A percentile compares a stretch with the other conserved stretches of the same genome.
Evolutionary conservation across 2,888 invertebrate genomes (phyloP).

Genomic region (Tiliacea aurago): DNA sequence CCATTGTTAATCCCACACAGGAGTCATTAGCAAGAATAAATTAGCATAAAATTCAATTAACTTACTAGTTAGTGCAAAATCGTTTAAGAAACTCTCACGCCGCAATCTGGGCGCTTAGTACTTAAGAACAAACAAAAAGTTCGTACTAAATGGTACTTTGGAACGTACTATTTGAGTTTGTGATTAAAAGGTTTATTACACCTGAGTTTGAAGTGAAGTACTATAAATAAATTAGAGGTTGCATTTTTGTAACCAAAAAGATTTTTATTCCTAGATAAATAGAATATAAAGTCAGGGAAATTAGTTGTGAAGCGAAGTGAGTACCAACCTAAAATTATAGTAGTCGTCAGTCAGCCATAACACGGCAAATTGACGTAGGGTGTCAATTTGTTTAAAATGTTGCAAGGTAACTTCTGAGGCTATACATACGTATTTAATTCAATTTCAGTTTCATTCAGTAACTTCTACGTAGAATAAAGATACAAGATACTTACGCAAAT

Average conservation of each 20-base stretch:
- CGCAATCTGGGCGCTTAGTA: slow-evolving; percentile 33
- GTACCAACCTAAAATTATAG: background rate
- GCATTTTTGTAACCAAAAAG: background rate
- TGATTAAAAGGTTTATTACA: slow-evolving; percentile 57
- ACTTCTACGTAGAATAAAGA: background rate
- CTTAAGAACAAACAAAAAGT: slow-evolving; percentile 45
- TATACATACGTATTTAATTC: background rate
- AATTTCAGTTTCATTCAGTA: no score
- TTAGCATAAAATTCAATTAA: slow-evolving; percentile 80
- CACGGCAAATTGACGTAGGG: background rate
- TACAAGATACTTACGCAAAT: background rate
- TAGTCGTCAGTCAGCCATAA: background rate
- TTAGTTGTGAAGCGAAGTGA: background rate
- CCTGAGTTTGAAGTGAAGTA: slow-evolving; percentile 20
- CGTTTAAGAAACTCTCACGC: slow-evolving; percentile 72
- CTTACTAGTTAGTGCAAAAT: slow-evolving; percentile 74
- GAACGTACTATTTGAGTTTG: slow-evolving; percentile 56
- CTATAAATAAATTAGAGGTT: slow-evolving; percentile 9
- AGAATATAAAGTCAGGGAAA: no score
- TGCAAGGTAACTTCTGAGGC: background rate
- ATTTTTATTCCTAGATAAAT: background rate
- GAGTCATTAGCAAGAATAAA: slow-evolving; percentile 76
- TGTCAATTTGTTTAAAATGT: background rate
- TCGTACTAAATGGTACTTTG: slow-evolving; percentile 12
- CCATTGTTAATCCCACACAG: slow-evolving; percentile 65